phyloP scores from a whole-genome alignment of 2,888 invertebrate species.

The Philonicus albiceps region DNA sequence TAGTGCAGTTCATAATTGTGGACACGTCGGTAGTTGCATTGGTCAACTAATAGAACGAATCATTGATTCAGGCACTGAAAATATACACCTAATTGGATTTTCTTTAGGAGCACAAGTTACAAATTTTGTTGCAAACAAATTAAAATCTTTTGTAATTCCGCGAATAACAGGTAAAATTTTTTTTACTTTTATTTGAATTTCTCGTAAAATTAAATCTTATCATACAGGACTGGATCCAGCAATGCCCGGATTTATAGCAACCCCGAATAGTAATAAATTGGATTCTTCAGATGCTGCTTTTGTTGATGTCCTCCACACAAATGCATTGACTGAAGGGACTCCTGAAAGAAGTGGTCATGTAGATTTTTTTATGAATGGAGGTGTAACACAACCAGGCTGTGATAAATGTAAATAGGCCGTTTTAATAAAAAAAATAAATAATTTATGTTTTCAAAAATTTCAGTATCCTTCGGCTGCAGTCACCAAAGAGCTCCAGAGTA shows the following conservation, averaged over 20 bases:
- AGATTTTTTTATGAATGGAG: slow-evolving; percentile 78
- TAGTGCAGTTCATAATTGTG: slow-evolving; percentile 67
- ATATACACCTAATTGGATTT: slow-evolving; percentile 68
- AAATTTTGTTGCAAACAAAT: slow-evolving; percentile 59
- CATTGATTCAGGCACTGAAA: slow-evolving; percentile 56
- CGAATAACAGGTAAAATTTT: slow-evolving; percentile 60
- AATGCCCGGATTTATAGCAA: slow-evolving; percentile 71
- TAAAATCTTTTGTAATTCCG: slow-evolving; percentile 55
- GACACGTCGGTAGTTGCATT: slow-evolving; percentile 68
- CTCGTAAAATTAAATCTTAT: background rate
- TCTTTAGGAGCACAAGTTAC: slow-evolving; percentile 68
- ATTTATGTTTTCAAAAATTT: background rate
- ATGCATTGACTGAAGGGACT: slow-evolving; percentile 74
- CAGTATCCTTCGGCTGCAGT: slow-evolving; percentile 70
- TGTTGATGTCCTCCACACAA: slow-evolving; percentile 77
- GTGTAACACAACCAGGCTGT: slow-evolving; percentile 74
- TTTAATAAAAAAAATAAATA: background rate
- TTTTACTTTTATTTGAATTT: no score
- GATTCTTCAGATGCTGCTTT: slow-evolving; percentile 72
- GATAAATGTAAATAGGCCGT: slow-evolving; percentile 60
- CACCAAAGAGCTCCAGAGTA: slow-evolving; percentile 72
- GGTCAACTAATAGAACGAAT: slow-evolving; percentile 61
- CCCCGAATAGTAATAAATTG: slow-evolving; percentile 66
- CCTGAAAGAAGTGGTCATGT: slow-evolving; percentile 72
- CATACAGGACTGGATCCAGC: slow-evolving; percentile 69